Conservation (phyloP, 2,888 invertebrate genomes). For the Drosophila stalkeri region DNA sequence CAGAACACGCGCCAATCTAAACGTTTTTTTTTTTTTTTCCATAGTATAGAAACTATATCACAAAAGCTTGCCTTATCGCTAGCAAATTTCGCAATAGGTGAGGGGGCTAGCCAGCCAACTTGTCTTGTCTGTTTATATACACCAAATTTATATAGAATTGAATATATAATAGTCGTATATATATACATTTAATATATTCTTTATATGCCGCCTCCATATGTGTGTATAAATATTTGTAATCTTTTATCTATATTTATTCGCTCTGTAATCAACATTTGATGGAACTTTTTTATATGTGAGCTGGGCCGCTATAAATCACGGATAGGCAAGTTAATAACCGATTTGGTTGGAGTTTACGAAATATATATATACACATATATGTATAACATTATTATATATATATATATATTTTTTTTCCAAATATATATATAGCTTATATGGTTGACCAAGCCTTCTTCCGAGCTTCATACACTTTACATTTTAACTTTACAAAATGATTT, state of each 20-base stretch:
- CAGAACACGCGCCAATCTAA: slow-evolving; percentile 24
- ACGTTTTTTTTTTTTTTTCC: background rate
- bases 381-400: no score
- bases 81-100: slow-evolving; percentile 9
- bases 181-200: background rate
- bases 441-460: no score
- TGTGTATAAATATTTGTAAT: background rate
- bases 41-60: slow-evolving; percentile 7
- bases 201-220: background rate
- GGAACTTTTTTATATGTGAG: background rate
- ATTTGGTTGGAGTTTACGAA: background rate
- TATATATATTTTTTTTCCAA: no score
- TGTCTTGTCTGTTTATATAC: slow-evolving; percentile 5
- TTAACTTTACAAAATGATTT: no score
- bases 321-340: background rate
- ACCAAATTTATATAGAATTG: background rate
- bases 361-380: background rate
- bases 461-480: no score
- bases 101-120: background rate
- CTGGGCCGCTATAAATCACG: slow-evolving; percentile 20
- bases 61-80: slow-evolving; percentile 16
- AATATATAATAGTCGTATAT: background rate
- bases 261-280: slow-evolving; percentile 4
- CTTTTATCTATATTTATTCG: slow-evolving; percentile 12
- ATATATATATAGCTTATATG: no score